Base-by-base conservation (phyloP, 2,797 vertebrate species). In the Fundulus diaphanus region DNA sequence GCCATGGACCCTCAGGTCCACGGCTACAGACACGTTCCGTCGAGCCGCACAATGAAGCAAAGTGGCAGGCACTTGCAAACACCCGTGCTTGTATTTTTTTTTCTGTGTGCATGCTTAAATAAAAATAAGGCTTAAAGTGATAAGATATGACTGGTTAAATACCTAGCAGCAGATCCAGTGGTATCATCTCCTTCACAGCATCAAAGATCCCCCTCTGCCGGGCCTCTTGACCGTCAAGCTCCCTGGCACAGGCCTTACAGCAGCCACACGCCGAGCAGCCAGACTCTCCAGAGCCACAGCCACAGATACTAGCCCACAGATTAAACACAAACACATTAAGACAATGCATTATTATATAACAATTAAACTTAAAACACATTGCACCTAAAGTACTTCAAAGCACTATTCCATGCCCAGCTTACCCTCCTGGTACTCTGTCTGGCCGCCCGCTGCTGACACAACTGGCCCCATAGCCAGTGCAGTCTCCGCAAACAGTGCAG, bases 151-250 rank as follows among this genome's bases (percentile, higher is more conserved):
- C n/a, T 13, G 56, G 3, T 12, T 71, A 93, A 51, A 78, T 97
- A 99, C 98, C 98, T 90, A 99, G 93, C 70, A 99, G 95, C 76
- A 99, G 96, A 87, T 99, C 98, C 94, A 99, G 94, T 9, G 98
- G 98, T 89, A 99, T 99, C 98, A 99, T 99, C 92, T 99, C 98
- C 92, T 99, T 99, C 51, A 99, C 98, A 46, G 98, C 98, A 88
- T 99, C 98, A 83, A 99, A 98, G 90, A 99, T 99, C 87, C 98
- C 98, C 90, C 98, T 96, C 93, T 99, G 98, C 71, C 98, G 94
- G 82, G 98, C 98, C 80, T 99, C 98, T 86, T 98, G 98, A 75
- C 98, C 98, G 81, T 99, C 98, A 82, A 99, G 92, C 81, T 99
- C 98, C 87, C 98, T 95, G 80, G 98, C 98, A 90, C 98, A 99